Conservation (phyloP, 2,113 vertebrate species). For the Genyomyrus donnyi region DNA sequence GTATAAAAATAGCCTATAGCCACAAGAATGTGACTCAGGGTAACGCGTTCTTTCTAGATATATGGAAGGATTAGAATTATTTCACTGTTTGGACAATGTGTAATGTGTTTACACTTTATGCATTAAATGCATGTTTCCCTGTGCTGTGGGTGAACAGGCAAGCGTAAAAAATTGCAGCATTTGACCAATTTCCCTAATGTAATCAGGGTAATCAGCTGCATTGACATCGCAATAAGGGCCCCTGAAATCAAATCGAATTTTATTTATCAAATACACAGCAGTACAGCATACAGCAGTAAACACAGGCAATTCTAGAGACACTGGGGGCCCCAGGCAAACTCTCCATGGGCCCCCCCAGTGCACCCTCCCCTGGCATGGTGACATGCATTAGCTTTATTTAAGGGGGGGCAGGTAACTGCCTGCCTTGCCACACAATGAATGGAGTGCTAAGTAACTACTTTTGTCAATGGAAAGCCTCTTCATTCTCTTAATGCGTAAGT, state of each 20-base stretch:
- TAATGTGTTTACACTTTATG: neutral
- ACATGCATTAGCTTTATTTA: neutral
- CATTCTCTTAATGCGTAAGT: neutral
- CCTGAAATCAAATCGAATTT: too few species aligned
- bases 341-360: too few species aligned
- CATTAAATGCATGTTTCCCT: neutral
- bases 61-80: too few species aligned
- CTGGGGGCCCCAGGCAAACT: neutral
- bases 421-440: neutral
- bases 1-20: neutral
- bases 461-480: neutral
- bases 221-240: too few species aligned
- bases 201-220: too few species aligned
- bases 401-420: too few species aligned
- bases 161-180: neutral
- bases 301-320: too few species aligned
- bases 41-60: neutral
- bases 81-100: too few species aligned
- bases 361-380: neutral
- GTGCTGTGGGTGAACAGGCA: neutral
- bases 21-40: neutral
- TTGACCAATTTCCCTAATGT: too few species aligned
- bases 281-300: too few species aligned
- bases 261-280: too few species aligned
- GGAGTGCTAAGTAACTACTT: neutral